Base-by-base conservation (phyloP, 1,140 invertebrate genomes). In the Ephestia elutella region DNA sequence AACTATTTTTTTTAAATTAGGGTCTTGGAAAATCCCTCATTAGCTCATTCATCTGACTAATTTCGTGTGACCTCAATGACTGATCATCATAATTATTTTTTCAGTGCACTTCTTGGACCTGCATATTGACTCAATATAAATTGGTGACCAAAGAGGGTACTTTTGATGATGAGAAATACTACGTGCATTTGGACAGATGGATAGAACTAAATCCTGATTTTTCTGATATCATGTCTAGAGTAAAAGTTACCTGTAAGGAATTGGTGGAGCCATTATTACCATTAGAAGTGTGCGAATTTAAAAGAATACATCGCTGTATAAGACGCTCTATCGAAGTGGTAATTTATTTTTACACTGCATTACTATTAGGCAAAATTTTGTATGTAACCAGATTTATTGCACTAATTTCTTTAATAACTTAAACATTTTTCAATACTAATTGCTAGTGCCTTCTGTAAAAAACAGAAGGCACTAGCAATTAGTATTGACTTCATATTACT, bases 61-160 rank as follows among this genome's bases (percentile, higher is more conserved):
- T n/a, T n/a, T n/a, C n/a, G n/a, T n/a, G 21, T 3, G 21, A 32
- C 8, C 11, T 32, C 30, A 10, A 10, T 10, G 9, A 10, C 11
- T 9, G 11, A 4, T 10, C 1, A n/a, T 15, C 5, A 3, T 17
- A 56, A 62, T n/a, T n/a, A n/a, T n/a, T 54, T 7, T 66, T 75
- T 28, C 62, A 83, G 80, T 78, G 77, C 25, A 19, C 59, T 0
- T 58, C 72, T 54, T 84, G 77, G 79, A 28, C 48, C 9, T 84
- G 81, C 58, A 53, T 82, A 15, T 54, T 82, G 17, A 55, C 59
- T 9, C 72, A 78, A 63, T 83, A 83, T 49, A 18, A 55, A 44
- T 48, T 83, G 1, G n/a, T 78, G 11, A 55, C 63, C 25, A 3
- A 11, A 1, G 56, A 73, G 0, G 66, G 63, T 8, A 30, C 54